Percentiles rank a stretch among this genome's conserved stretches.
phyloP scores from a whole-genome alignment of 2,888 invertebrate genomes.

The Pterostichus niger region DNA sequence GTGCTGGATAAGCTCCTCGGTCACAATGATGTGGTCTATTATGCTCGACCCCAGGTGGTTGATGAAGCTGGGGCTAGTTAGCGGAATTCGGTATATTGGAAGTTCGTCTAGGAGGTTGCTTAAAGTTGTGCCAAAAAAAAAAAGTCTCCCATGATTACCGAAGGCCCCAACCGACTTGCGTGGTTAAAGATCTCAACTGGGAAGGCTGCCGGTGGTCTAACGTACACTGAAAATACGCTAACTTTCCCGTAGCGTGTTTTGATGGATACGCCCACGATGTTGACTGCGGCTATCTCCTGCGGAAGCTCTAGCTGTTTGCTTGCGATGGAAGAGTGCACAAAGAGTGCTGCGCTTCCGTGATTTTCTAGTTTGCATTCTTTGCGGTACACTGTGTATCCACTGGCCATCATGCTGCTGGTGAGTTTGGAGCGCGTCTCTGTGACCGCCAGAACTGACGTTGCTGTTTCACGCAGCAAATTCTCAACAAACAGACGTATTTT shows the following conservation, averaged over 20 bases:
- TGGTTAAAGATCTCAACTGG: not conserved
- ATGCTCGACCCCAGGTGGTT: constrained; percentile 44
- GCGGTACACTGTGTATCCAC: not conserved
- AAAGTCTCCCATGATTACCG: constrained; percentile 58
- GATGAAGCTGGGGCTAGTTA: constrained; percentile 31
- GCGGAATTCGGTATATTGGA: constrained; percentile 41
- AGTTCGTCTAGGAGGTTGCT: not conserved
- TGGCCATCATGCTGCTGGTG: not conserved
- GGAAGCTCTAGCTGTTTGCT: not conserved
- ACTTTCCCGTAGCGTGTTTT: not conserved
- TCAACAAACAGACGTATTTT: constrained; percentile 11
- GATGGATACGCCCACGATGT: not conserved
- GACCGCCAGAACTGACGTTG: not conserved
- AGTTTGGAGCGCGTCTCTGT: constrained; percentile 1
- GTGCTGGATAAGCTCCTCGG: constrained; percentile 23
- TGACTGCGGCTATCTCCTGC: not conserved
- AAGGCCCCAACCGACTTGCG: not conserved
- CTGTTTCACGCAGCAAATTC: not conserved
- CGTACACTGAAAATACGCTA: not conserved
- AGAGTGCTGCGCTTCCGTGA: not conserved
- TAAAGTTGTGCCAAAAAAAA: not conserved
- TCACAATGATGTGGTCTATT: constrained; percentile 59
- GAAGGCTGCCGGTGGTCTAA: not conserved
- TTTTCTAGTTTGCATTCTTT: not conserved
- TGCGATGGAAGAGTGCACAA: not conserved